phyloP scores from a whole-genome alignment of 1,140 invertebrate species.

The Zaprionus taronus region DNA sequence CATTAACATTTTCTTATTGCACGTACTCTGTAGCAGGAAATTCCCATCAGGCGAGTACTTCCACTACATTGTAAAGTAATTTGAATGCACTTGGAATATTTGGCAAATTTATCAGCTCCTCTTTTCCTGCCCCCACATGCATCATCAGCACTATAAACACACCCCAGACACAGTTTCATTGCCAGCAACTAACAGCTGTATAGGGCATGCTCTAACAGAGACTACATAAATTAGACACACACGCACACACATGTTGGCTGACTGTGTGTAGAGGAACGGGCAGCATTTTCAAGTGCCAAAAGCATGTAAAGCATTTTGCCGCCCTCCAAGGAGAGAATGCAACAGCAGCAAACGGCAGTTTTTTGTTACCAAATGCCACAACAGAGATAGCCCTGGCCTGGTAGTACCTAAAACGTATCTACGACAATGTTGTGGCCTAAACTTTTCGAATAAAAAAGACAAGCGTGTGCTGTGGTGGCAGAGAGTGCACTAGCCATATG shows the following conservation, averaged over 20 bases:
- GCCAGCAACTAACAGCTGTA: slow-evolving; percentile 8
- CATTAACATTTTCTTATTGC: slow-evolving; percentile 29
- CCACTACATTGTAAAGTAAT: slow-evolving; percentile 5
- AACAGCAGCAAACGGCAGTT: slow-evolving; percentile 1
- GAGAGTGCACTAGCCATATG: slow-evolving; percentile 20
- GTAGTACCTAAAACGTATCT: slow-evolving; percentile 25
- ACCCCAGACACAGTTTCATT: slow-evolving; percentile 5
- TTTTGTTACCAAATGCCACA: slow-evolving; percentile 37
- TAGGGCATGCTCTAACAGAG: slow-evolving; percentile 8
- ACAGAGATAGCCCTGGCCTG: slow-evolving; percentile 8
- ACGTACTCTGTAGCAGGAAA: background rate
- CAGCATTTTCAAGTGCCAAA: slow-evolving; percentile 41
- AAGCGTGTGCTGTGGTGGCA: background rate
- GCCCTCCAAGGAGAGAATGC: slow-evolving; percentile 29
- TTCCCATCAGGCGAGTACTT: background rate
- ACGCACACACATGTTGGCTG: slow-evolving; percentile 22
- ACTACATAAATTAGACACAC: slow-evolving; percentile 44
- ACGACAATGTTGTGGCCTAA: slow-evolving; percentile 60
- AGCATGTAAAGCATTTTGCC: slow-evolving; percentile 42
- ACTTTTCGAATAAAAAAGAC: slow-evolving; percentile 54
- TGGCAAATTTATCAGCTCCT: slow-evolving; percentile 4
- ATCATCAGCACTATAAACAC: slow-evolving; percentile 3
- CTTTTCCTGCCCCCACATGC: background rate
- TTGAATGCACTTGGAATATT: slow-evolving; percentile 17
- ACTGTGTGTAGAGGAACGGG: background rate